A percentile compares a stretch with the other conserved stretches of the same genome.
phyloP scores from a whole-genome alignment of 2,888 invertebrate genomes.

The Xanthia togata region DNA sequence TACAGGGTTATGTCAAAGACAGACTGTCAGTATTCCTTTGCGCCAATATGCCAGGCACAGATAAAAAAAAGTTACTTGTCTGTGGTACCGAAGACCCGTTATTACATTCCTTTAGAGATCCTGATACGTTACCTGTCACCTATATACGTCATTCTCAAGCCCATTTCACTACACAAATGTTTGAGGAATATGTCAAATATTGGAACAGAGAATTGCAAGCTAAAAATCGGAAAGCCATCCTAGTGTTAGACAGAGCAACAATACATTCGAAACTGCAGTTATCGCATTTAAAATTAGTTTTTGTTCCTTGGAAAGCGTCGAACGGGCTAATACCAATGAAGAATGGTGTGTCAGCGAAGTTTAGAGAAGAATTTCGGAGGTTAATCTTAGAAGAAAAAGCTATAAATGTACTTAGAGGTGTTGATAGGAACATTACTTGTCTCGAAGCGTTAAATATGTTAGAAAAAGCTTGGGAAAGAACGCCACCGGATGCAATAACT shows the following conservation, averaged over 20 bases:
- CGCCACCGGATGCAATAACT: slow-evolving; percentile 67
- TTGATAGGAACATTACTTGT: slow-evolving; percentile 74
- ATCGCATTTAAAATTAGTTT: slow-evolving; percentile 74
- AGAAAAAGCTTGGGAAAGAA: slow-evolving; percentile 74
- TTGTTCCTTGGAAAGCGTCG: slow-evolving; percentile 76
- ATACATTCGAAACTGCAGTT: slow-evolving; percentile 76
- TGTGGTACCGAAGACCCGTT: slow-evolving; percentile 76
- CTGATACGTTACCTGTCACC: slow-evolving; percentile 72
- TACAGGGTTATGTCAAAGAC: slow-evolving; percentile 75
- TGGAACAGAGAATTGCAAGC: slow-evolving; percentile 74
- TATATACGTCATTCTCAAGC: slow-evolving; percentile 74
- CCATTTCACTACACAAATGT: slow-evolving; percentile 76
- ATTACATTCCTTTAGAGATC: slow-evolving; percentile 70
- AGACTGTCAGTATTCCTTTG: slow-evolving; percentile 75
- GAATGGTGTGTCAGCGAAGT: slow-evolving; percentile 71
- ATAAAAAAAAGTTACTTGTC: slow-evolving; percentile 74
- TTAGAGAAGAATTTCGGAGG: slow-evolving; percentile 72
- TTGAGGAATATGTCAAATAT: slow-evolving; percentile 75
- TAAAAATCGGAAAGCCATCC: slow-evolving; percentile 67
- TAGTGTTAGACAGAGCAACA: slow-evolving; percentile 74
- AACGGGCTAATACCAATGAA: slow-evolving; percentile 75
- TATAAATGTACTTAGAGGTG: slow-evolving; percentile 69
- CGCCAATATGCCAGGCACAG: slow-evolving; percentile 73
- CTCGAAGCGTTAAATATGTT: slow-evolving; percentile 74
- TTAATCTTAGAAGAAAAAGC: slow-evolving; percentile 73